Evolutionary conservation across 2,113 vertebrate species (phyloP).

Genomic region (Tringa solitaria): DNA sequence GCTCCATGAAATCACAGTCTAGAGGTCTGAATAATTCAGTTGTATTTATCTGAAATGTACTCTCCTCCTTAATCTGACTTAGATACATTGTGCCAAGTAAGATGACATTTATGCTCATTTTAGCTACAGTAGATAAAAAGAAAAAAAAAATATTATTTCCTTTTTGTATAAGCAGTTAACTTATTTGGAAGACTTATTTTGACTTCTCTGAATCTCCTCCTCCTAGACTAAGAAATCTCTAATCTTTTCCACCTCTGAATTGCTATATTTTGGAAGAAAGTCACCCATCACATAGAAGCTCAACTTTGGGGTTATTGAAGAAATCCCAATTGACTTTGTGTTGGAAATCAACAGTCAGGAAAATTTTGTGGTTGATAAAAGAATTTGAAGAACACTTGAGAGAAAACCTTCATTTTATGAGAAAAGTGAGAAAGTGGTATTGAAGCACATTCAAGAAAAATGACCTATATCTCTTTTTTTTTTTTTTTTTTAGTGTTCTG

Average conservation of each 20-base stretch:
- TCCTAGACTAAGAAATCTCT: neutral
- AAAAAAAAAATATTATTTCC: neutral
- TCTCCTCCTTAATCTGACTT: neutral
- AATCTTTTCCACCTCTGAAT: neutral
- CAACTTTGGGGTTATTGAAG: neutral
- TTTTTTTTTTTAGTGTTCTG: neutral
- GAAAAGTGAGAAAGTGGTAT: neutral
- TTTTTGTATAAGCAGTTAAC: neutral
- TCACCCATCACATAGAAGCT: neutral
- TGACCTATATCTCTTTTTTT: neutral
- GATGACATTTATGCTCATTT: neutral
- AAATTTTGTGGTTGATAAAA: neutral
- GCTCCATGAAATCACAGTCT: neutral
- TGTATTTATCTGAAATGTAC: neutral
- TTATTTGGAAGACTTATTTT: neutral
- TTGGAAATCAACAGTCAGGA: neutral
- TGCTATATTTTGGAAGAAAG: neutral
- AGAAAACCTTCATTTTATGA: neutral
- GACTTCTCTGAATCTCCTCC: neutral
- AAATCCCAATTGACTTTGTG: neutral
- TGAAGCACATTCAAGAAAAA: neutral
- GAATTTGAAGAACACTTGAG: neutral
- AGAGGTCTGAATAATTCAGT: neutral
- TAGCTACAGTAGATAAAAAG: neutral
- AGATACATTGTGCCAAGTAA: neutral